Conservation (phyloP, 2,888 invertebrate species). For the Caprella mutica region DNA sequence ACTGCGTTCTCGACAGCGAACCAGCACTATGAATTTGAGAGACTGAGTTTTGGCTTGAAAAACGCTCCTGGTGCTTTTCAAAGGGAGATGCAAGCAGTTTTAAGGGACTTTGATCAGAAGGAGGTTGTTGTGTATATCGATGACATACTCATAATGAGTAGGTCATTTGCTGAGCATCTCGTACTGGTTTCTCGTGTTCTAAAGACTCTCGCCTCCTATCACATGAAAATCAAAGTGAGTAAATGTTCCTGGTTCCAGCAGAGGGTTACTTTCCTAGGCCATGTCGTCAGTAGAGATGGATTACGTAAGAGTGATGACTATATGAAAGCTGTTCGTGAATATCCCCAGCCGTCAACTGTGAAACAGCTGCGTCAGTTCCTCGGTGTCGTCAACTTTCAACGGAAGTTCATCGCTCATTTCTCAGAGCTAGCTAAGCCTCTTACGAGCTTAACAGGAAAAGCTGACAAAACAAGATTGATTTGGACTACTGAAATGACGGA, state of each 20-base stretch:
- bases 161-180: neutral
- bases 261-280: neutral
- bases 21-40: neutral
- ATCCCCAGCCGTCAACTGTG: neutral
- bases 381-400: neutral
- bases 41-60: neutral
- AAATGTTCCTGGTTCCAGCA: neutral
- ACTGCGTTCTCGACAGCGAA: neutral
- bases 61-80: conserved; percentile 3
- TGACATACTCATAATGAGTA: neutral
- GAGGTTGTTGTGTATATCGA: neutral
- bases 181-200: neutral
- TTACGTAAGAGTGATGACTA: neutral
- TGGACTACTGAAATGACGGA: neutral
- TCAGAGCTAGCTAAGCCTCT: neutral
- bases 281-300: neutral
- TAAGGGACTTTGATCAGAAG: neutral
- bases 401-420: neutral
- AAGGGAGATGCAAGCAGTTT: neutral
- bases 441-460: neutral
- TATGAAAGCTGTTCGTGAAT: neutral
- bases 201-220: neutral
- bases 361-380: neutral
- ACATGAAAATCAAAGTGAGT: neutral
- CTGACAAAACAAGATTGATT: neutral